These are phyloP conservation scores for Polyergus mexicanus DNA, from an alignment of 1,140 invertebrate genomes.

Conservation along the genomic window DNA sequence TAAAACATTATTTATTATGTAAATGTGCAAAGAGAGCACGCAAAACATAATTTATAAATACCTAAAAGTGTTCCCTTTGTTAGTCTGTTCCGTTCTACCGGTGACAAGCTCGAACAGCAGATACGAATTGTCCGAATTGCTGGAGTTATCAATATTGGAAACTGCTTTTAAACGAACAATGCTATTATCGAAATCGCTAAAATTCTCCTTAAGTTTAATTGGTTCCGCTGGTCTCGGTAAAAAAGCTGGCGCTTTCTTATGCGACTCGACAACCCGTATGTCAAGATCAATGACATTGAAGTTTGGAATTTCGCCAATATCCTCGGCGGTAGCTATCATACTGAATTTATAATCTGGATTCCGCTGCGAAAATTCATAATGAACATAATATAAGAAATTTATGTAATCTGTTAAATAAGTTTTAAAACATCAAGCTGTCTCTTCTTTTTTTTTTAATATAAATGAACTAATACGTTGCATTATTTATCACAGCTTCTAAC, in stretches of 20 bases:
- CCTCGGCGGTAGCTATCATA: conserved; percentile 91
- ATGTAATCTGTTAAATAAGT: not conserved
- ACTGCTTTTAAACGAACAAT: conserved; percentile 90
- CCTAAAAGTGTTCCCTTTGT: conserved; percentile 92
- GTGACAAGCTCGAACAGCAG: conserved; percentile 93
- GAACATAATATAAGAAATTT: conserved; percentile 24
- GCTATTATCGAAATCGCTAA: conserved; percentile 89
- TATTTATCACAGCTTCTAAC: not conserved
- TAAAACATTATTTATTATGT: not conserved
- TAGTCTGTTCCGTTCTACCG: conserved; percentile 94
- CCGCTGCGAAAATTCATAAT: conserved; percentile 85
- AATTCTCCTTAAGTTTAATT: conserved; percentile 91
- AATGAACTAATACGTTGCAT: not conserved
- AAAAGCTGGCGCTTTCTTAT: conserved; percentile 94
- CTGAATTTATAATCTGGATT: conserved; percentile 90
- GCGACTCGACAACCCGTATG: conserved; percentile 94
- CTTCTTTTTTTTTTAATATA: not conserved
- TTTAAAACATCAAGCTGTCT: not conserved
- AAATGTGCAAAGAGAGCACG: not conserved
- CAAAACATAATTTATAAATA: conserved; percentile 43
- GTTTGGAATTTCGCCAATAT: conserved; percentile 89
- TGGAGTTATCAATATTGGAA: conserved; percentile 91
- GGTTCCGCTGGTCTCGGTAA: conserved; percentile 87
- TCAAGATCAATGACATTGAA: conserved; percentile 90
- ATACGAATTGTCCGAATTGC: conserved; percentile 90